These are phyloP conservation scores for Rhinogobio ventralis DNA, from an alignment of 2,797 vertebrate species.

Conservation along the genomic window DNA sequence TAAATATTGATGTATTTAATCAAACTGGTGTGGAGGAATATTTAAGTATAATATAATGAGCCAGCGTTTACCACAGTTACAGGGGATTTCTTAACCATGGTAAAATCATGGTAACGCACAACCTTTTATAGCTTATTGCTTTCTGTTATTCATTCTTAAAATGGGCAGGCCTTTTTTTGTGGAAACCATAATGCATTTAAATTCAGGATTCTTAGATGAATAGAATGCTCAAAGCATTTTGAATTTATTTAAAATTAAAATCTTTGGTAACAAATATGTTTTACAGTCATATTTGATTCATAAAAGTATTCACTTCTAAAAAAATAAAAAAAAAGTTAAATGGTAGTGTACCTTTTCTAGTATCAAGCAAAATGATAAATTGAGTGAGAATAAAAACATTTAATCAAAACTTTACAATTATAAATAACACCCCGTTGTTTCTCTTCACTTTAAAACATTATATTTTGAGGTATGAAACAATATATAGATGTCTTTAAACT, in stretches of 20 bases:
- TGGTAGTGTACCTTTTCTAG: not conserved
- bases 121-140: not conserved
- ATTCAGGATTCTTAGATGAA: not conserved
- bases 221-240: not conserved
- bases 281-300: not conserved
- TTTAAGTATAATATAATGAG: not conserved
- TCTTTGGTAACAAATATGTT: not conserved
- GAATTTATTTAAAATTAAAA: not conserved
- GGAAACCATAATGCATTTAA: not conserved
- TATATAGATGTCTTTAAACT: not conserved
- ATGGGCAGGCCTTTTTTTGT: not conserved
- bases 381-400: not conserved
- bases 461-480: not conserved
- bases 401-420: not conserved
- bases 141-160: not conserved
- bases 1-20: not conserved
- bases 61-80: not conserved
- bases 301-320: not conserved
- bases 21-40: not conserved
- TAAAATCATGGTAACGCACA: not conserved
- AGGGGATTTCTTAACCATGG: no score
- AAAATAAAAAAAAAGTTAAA: not conserved
- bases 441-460: not conserved
- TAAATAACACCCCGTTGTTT: not conserved
- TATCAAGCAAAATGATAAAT: not conserved